Conservation (phyloP, 2,113 vertebrate genomes). For the Rutilus rutilus region DNA sequence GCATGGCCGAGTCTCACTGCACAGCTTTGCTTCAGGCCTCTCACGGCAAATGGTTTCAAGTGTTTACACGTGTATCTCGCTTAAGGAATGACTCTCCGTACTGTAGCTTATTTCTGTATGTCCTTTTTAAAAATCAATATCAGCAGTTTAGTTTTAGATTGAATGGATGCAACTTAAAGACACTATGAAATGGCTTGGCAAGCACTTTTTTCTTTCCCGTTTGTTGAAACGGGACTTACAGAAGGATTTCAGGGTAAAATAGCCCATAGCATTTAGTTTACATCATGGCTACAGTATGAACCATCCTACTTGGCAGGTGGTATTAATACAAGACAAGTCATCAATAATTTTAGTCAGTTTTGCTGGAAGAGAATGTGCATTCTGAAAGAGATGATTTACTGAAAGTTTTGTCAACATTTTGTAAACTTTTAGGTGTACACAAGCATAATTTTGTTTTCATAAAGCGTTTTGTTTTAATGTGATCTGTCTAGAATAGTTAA, state of each 20-base stretch:
- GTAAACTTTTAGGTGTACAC: background rate
- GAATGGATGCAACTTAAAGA: background rate
- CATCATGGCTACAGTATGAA: background rate
- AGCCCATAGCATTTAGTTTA: background rate
- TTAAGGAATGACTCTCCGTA: background rate
- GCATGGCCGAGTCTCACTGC: background rate
- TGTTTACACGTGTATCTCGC: constrained; percentile 10
- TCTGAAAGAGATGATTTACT: background rate
- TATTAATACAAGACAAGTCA: background rate
- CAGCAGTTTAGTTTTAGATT: background rate
- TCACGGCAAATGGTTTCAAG: constrained; percentile 20
- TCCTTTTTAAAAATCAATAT: background rate
- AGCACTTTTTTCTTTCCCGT: background rate
- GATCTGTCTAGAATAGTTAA: too few relatives aligned
- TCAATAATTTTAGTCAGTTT: background rate
- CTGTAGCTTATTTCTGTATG: constrained; percentile 23
- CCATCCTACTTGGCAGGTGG: background rate
- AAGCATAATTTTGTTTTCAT: background rate
- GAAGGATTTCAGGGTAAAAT: background rate
- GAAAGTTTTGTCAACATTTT: background rate
- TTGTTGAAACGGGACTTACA: background rate
- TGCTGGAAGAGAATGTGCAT: background rate
- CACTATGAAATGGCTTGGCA: background rate
- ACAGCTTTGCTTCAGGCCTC: background rate
- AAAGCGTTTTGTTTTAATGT: background rate